phyloP scores from a whole-genome alignment of 2,113 vertebrate species.

The Gymnocephalus cernua region DNA sequence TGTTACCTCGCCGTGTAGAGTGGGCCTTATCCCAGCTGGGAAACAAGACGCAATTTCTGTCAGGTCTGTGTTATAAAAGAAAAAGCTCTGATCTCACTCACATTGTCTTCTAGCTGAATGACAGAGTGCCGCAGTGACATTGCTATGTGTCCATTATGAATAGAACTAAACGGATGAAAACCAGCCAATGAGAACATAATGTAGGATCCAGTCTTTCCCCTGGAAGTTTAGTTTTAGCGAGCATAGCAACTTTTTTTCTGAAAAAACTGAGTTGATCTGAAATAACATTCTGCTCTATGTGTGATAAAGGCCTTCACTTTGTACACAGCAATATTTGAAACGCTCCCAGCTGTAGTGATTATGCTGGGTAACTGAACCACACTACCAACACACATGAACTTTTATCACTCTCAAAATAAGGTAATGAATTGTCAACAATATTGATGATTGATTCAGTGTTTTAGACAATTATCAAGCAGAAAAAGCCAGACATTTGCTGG shows the following conservation, averaged over 20 bases:
- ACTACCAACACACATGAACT: neutral
- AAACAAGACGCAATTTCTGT: slow-evolving; percentile 7
- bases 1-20: slow-evolving; percentile 39
- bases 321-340: neutral
- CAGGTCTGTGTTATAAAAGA: neutral
- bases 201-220: too few relatives aligned
- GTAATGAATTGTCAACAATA: neutral
- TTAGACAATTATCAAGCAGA: neutral
- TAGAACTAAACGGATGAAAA: neutral
- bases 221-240: too few relatives aligned
- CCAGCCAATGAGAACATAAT: neutral
- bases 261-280: neutral
- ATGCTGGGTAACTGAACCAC: neutral
- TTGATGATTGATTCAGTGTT: neutral
- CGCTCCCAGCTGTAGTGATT: neutral
- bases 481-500: neutral
- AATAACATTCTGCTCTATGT: neutral
- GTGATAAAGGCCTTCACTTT: neutral
- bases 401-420: neutral
- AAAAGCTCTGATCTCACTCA: neutral
- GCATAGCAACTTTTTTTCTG: too few relatives aligned
- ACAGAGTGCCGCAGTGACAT: neutral
- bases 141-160: too few relatives aligned
- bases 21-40: neutral
- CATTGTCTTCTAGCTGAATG: neutral